These are phyloP conservation scores for Tanypteryx hageni DNA, from an alignment of 2,888 invertebrate genomes.

Conservation along the genomic window DNA sequence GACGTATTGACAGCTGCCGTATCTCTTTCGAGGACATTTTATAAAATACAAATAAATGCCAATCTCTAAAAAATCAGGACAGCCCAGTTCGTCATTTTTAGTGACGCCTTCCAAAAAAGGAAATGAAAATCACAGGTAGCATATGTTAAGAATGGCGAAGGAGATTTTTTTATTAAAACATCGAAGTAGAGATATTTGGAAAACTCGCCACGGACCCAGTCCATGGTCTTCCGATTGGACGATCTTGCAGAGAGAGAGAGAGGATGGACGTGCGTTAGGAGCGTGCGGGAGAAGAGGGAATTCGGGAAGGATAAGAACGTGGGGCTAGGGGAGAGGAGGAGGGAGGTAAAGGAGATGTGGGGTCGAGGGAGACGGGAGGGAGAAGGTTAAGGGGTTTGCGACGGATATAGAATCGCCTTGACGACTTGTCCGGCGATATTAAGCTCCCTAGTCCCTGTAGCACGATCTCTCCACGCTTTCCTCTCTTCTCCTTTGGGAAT, in stretches of 20 bases:
- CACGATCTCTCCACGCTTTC: slow-evolving; percentile 60
- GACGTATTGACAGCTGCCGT: too few species aligned
- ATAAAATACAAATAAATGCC: too few species aligned
- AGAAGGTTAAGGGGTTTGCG: slow-evolving; percentile 48
- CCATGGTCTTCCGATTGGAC: neutral
- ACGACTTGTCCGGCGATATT: slow-evolving; percentile 62
- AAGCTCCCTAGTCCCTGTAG: slow-evolving; percentile 52
- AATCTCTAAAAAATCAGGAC: too few species aligned
- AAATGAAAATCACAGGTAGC: too few species aligned
- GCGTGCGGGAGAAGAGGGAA: neutral
- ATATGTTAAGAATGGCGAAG: too few species aligned
- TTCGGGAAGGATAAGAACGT: neutral
- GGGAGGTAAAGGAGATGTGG: neutral
- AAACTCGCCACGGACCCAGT: neutral
- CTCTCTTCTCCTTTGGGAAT: slow-evolving; percentile 6
- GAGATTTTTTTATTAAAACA: too few species aligned
- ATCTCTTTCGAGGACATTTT: too few species aligned
- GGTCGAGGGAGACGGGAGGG: neutral
- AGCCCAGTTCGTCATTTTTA: too few species aligned
- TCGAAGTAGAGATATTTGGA: neutral
- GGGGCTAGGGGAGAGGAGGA: neutral
- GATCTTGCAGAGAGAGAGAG: neutral
- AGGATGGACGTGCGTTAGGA: neutral
- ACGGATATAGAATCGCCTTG: slow-evolving; percentile 62
- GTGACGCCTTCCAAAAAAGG: too few species aligned